Conservation (phyloP, 2,888 invertebrate genomes). For the Trichacis sp. region DNA sequence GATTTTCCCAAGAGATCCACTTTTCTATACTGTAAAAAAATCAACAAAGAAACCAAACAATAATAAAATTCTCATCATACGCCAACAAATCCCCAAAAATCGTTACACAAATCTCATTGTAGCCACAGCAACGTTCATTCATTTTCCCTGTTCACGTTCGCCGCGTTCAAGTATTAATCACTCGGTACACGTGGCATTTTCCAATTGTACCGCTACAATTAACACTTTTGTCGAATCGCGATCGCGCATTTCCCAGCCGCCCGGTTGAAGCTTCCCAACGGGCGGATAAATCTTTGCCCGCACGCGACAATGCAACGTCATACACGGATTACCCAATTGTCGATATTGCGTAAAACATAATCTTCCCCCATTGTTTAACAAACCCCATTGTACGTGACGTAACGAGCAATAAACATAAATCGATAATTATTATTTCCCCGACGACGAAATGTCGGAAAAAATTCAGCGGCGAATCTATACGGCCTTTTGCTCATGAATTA, state of each 20-base stretch:
- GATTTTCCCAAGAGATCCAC: too few species aligned
- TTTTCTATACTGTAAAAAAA: too few species aligned
- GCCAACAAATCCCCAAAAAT: too few species aligned
- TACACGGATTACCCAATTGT: neutral
- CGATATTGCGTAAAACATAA: neutral
- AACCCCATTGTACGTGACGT: neutral
- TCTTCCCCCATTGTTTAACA: neutral
- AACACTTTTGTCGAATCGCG: constrained; percentile 1
- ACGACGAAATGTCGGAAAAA: too few species aligned
- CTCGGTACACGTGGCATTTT: neutral
- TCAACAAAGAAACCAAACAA: too few species aligned
- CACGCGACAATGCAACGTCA: neutral
- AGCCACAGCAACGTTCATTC: too few species aligned
- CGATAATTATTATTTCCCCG: too few species aligned
- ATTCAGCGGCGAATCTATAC: too few species aligned
- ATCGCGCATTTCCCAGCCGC: neutral
- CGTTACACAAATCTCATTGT: too few species aligned
- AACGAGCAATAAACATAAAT: too few species aligned
- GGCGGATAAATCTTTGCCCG: neutral
- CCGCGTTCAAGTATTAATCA: neutral
- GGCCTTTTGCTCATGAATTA: too few species aligned
- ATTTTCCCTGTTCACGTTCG: neutral
- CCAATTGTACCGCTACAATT: neutral
- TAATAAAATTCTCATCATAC: too few species aligned
- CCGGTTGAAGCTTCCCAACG: neutral